Evolutionary conservation across 2,888 invertebrate species (phyloP), one percentile per base, ranked within the genome.

Genomic region (Melitaea athalia): DNA sequence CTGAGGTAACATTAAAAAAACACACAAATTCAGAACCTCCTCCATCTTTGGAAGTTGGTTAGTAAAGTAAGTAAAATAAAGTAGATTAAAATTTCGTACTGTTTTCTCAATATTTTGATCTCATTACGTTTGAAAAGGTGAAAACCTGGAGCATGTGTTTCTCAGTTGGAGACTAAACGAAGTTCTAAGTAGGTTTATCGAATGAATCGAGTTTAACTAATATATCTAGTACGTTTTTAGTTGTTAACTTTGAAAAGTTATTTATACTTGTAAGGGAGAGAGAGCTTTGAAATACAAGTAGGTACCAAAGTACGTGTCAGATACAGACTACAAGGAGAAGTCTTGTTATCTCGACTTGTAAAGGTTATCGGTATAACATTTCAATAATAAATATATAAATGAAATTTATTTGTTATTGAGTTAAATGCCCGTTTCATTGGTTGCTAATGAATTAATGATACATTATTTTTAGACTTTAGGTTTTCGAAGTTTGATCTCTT

Each of bases 161-260:
- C 17, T 17, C 52, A 52, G 42, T 52, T 15, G 42, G 14, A 38
- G 42, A 42, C 42, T 33, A 43, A n/a, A 49, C 17, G 52, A 59
- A 62, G 49, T 57, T 57, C 8, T 57, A 67, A 67, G 49, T 67
- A 57, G 38, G 62, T 57, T 67, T 24, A 55, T 12, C 49, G 43
- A n/a, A 57, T 59, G 62, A 43, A 57, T 62, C 38, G 42, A 62
- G 15, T 38, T 55, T 62, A 62, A 62, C 33, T 55, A 62, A 67
- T 67, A 57, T n/a, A 62, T 47, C 49, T n/a, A 8, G 14, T 52
- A 52, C 42, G 42, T 63, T 63, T 14, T 12, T 12, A 42, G 62
- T 50, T 57, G 24, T 24, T 24, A 24, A 24, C 24, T 3, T 38
- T 38, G 38, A 15, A 38, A 33, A 57, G 57, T 42, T 43, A 47